phyloP scores from a whole-genome alignment of 2,113 vertebrate genomes.

The Corythaixoides concolor region DNA sequence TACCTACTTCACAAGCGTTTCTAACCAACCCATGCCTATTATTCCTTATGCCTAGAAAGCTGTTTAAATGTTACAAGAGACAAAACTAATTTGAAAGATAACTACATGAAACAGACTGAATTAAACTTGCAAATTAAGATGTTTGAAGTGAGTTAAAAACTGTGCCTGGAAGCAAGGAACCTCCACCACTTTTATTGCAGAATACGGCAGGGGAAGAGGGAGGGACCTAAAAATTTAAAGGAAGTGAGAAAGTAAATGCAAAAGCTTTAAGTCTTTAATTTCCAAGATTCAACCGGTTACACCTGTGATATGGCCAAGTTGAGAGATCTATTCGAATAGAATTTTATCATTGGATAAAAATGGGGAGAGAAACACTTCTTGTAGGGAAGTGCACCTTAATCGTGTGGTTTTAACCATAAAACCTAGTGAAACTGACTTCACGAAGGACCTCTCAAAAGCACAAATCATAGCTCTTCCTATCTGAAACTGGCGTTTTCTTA shows the following conservation, averaged over 20 bases:
- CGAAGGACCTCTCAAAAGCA: not conserved
- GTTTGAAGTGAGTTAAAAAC: slow-evolving; percentile 47
- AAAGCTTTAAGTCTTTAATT: not conserved
- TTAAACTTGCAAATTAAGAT: slow-evolving; percentile 62
- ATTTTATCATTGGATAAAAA: not conserved
- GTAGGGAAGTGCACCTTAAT: not conserved
- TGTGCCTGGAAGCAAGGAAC: slow-evolving; percentile 49
- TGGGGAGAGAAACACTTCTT: not conserved
- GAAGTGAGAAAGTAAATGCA: not conserved
- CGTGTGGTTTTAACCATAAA: not conserved
- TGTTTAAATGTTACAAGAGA: slow-evolving; percentile 11
- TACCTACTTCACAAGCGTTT: not conserved
- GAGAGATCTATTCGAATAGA: not conserved
- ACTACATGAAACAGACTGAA: slow-evolving; percentile 26
- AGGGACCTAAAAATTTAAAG: not conserved
- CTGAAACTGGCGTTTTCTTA: not conserved
- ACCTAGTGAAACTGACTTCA: not conserved
- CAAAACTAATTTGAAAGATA: slow-evolving; percentile 57
- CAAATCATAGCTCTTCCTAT: not conserved
- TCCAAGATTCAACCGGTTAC: not conserved
- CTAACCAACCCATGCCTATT: not conserved
- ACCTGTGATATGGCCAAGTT: not conserved
- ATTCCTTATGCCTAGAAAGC: slow-evolving; percentile 25
- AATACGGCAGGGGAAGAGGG: not conserved
- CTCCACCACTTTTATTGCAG: not conserved